Percentiles rank a stretch among this genome's conserved stretches.
phyloP scores from a whole-genome alignment of 2,888 invertebrate species.

The Balanococcus diminutus region DNA sequence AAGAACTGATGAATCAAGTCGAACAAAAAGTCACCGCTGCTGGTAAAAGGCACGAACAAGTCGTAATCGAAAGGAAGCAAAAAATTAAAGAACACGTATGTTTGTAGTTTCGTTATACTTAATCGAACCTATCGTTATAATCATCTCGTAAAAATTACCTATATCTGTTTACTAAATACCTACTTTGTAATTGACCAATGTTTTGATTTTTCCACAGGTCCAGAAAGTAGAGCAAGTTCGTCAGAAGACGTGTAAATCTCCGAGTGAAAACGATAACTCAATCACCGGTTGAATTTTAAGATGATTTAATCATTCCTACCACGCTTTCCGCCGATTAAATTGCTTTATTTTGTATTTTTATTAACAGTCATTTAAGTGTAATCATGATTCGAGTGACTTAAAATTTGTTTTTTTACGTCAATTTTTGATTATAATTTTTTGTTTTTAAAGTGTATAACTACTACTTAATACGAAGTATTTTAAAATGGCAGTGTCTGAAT shows the following conservation, averaged over 20 bases:
- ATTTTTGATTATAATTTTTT: neutral
- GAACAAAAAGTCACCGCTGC: constrained; percentile 45
- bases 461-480: neutral
- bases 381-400: neutral
- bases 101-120: neutral
- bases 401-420: neutral
- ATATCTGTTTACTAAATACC: too few species aligned
- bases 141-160: neutral
- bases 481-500: neutral
- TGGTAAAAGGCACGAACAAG: constrained; percentile 36
- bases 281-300: constrained; percentile 2
- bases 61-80: constrained; percentile 12
- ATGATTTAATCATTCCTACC: neutral
- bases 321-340: constrained; percentile 8
- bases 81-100: constrained; percentile 49
- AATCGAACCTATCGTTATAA: neutral
- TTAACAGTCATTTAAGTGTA: constrained; percentile 11
- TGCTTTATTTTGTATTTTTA: constrained; percentile 32
- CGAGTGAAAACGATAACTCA: constrained; percentile 18
- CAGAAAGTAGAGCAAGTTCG: constrained; percentile 48
- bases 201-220: neutral
- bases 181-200: neutral
- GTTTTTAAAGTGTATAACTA: neutral
- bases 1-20: constrained; percentile 48
- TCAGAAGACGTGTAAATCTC: constrained; percentile 45